Evolutionary conservation across 2,888 invertebrate species (phyloP).

Genomic region (Tigriopus californicus): DNA sequence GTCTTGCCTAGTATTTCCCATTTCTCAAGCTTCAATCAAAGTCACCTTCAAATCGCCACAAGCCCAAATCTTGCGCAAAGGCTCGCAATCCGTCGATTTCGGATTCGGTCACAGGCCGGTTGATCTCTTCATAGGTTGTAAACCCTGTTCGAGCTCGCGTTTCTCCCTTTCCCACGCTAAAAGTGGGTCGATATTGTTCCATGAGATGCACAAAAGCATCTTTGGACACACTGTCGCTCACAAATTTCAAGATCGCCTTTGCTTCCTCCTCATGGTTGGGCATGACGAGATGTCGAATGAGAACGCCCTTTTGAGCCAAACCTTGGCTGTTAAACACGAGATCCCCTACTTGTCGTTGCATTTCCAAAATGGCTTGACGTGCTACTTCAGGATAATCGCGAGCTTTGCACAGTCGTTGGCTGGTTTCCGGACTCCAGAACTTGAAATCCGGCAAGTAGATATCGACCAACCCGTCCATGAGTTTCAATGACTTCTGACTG

Average conservation of each 20-base stretch:
- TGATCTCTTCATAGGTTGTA: slow-evolving; percentile 10
- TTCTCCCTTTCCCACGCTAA: slow-evolving; percentile 9
- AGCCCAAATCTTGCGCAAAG: background rate
- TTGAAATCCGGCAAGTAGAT: slow-evolving; percentile 13
- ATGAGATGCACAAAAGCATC: slow-evolving; percentile 12
- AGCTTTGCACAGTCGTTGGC: slow-evolving; percentile 6
- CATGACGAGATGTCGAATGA: slow-evolving; percentile 12
- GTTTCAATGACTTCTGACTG: background rate
- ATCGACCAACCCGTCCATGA: slow-evolving; percentile 10
- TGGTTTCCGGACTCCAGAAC: slow-evolving; percentile 11
- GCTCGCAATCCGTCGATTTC: background rate
- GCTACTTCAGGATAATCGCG: slow-evolving; percentile 10
- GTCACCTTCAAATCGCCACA: slow-evolving; percentile 9
- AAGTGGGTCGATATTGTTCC: slow-evolving; percentile 13
- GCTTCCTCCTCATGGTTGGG: slow-evolving; percentile 3
- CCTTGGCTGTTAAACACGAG: background rate
- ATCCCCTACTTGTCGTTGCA: slow-evolving; percentile 12
- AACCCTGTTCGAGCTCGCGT: slow-evolving; percentile 1
- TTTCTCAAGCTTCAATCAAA: no score
- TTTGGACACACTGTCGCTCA: background rate
- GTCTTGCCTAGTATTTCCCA: no score
- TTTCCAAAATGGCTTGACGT: background rate
- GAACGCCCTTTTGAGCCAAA: slow-evolving; percentile 4
- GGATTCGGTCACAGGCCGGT: background rate
- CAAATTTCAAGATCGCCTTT: background rate